Evolutionary conservation across 2,797 vertebrate genomes (phyloP).

Genomic region (Heterohyrax brucei): DNA sequence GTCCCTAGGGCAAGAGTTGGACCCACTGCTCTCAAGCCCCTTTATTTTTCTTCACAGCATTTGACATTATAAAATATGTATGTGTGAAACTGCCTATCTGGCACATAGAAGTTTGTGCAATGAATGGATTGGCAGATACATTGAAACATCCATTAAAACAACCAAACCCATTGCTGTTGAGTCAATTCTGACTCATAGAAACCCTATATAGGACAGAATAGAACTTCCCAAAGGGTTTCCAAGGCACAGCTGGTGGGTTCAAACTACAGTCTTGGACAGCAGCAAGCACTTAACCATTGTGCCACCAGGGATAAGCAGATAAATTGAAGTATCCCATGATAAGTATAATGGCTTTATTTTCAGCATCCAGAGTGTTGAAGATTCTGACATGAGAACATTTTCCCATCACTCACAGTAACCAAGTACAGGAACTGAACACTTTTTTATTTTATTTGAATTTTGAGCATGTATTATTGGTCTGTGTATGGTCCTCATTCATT

Average conservation of each 20-base stretch:
- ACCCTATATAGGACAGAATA: too few species aligned
- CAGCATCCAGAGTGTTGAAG: background rate
- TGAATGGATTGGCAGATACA: background rate
- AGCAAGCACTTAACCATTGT: too few species aligned
- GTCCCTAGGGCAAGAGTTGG: background rate
- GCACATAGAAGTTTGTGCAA: background rate
- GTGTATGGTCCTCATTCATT: background rate
- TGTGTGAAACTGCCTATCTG: background rate
- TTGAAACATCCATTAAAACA: background rate
- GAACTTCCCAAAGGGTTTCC: too few species aligned
- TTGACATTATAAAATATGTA: background rate
- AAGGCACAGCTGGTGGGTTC: too few species aligned
- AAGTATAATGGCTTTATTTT: constrained; percentile 3
- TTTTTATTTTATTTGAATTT: background rate
- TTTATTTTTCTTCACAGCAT: background rate
- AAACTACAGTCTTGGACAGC: too few species aligned
- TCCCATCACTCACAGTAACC: background rate
- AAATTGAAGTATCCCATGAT: background rate
- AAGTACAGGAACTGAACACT: background rate
- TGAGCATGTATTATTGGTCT: background rate
- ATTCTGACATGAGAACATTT: background rate
- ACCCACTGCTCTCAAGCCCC: background rate
- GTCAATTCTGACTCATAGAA: too few species aligned
- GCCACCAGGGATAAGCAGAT: background rate
- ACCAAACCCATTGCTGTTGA: too few species aligned